Base-by-base conservation (phyloP, 2,888 invertebrate species). In the Drosophila dives region DNA sequence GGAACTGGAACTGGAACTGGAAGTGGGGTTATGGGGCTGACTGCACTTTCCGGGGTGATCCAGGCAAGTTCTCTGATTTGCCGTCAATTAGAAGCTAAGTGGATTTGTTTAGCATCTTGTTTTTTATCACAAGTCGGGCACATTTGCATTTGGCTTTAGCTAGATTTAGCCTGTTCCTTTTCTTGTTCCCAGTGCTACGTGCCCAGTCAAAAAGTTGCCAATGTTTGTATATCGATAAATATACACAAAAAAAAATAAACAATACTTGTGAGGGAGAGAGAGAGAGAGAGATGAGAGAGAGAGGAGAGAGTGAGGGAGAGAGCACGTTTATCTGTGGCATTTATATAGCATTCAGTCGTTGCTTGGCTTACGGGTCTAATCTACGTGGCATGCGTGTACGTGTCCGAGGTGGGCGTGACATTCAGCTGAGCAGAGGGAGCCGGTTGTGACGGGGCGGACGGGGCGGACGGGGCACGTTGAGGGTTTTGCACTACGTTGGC, bases 191-290 rank as follows among this genome's bases (percentile, higher is more conserved):
- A 62, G 73, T 26, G 48, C 59, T 86, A 86, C 90, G 86, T 86
- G 86, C 86, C 72, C 74, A 86, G 90, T 85, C 79, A 78, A 82
- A 86, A 72, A 73, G 69, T 73, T 76, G 59, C 72, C 86, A 85
- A 90, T 86, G 89, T 87, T 79, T 86, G 83, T 86, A 79, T 83
- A 83, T 85, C 86, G 88, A 83, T 85, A 86, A 90, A 87, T 45
- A 23, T 20, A 87, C 89, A 55, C 36, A 32, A n/a, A 15, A 48
- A 45, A 15, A 51, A 42, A 34, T 40, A 42, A 53, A 45, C 58
- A 67, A 69, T 69, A 15, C 33, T 34, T 34, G 2, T 3, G 36
- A 53, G 34, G 5, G 20, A 15, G 20, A 34, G 7, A 34, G 34
- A 23, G 20, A n/a, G 50, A 7, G 0, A 20, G 15, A 8, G 33